phyloP scores from a whole-genome alignment of 2,113 vertebrate species.

The Mesitornis unicolor region DNA sequence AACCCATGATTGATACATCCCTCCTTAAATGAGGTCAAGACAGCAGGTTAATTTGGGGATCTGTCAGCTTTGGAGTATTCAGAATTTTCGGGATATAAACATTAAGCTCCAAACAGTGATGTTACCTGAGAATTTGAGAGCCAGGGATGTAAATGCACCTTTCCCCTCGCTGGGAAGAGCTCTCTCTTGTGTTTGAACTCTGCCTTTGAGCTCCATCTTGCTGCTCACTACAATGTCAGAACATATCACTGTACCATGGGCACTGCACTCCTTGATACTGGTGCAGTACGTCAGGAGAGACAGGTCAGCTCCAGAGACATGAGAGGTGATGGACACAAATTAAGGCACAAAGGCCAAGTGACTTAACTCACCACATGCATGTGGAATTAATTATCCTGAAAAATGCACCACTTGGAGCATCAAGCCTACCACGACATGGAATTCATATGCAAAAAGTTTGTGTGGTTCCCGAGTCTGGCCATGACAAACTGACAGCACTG shows the following conservation, averaged over 20 bases:
- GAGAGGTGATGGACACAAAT: accelerated
- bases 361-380: not conserved
- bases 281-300: not conserved
- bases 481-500: not conserved
- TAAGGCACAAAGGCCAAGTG: not conserved
- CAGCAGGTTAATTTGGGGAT: not conserved
- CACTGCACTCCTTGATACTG: not conserved
- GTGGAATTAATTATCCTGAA: not conserved
- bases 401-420: not conserved
- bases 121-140: not conserved
- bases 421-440: not conserved
- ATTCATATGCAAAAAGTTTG: not conserved
- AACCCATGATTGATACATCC: accelerated
- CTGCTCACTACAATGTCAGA: not conserved
- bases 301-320: not conserved
- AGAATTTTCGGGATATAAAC: not conserved
- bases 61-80: not conserved
- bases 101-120: not conserved
- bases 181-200: not conserved
- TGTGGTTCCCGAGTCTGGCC: not conserved
- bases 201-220: not conserved
- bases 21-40: not conserved
- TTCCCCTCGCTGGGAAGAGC: not conserved
- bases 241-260: not conserved
- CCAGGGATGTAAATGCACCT: not conserved